phyloP scores from a whole-genome alignment of 1,140 invertebrate species.

The Scaptomyza hsui region DNA sequence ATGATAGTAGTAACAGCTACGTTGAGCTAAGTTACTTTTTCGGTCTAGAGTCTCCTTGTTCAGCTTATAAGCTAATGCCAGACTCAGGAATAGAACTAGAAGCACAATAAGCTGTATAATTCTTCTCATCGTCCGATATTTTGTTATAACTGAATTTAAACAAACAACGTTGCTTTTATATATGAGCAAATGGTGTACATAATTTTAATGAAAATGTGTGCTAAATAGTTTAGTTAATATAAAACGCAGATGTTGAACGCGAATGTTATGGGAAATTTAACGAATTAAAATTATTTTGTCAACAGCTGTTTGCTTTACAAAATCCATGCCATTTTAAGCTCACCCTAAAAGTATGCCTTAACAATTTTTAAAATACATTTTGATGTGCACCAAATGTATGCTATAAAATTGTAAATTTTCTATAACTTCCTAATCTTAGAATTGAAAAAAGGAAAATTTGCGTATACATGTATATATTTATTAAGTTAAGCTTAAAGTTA shows the following conservation, averaged over 20 bases:
- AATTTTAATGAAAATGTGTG: conserved; percentile 11
- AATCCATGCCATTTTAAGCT: too few species aligned
- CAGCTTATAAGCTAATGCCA: background rate
- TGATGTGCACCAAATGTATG: background rate
- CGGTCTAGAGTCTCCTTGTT: background rate
- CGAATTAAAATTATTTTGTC: background rate
- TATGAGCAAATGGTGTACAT: background rate
- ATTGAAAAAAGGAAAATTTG: too few species aligned
- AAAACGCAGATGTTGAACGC: background rate
- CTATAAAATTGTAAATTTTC: background rate
- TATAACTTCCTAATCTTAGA: too few species aligned
- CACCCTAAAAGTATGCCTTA: too few species aligned
- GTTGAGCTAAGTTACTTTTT: conserved; percentile 8
- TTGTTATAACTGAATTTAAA: background rate
- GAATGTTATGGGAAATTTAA: background rate
- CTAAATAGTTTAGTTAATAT: background rate
- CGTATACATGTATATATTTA: conserved; percentile 43
- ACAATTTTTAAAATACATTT: too few species aligned
- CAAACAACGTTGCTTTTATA: background rate
- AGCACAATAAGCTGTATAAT: background rate
- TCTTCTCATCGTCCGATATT: background rate
- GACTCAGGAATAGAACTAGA: background rate
- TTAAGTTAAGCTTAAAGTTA: conserved; percentile 39
- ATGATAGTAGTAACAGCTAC: too few species aligned
- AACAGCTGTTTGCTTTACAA: background rate